Conservation (phyloP, 1,140 invertebrate species). For the Pseudachorutes palmiensis region DNA sequence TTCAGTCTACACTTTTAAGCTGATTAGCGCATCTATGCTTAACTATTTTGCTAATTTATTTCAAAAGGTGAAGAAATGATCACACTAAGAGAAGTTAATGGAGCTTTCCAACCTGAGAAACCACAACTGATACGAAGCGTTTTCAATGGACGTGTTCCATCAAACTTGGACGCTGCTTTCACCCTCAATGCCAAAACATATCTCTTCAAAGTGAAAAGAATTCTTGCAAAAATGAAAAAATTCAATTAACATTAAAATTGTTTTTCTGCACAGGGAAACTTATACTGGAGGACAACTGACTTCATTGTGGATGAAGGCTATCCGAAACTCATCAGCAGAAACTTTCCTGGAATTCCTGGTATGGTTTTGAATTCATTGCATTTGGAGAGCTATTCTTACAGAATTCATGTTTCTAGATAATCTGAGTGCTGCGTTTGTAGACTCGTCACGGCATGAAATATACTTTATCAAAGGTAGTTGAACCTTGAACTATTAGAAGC, state of each 20-base stretch:
- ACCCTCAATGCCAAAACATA: background rate
- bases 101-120: background rate
- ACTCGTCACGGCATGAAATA: background rate
- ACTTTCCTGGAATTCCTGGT: slow-evolving; percentile 1
- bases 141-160: background rate
- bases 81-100: background rate
- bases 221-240: background rate
- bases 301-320: background rate
- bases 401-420: background rate
- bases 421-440: background rate
- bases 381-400: background rate
- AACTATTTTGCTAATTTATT: background rate
- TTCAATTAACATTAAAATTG: background rate
- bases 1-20: background rate
- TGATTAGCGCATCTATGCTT: background rate
- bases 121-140: background rate
- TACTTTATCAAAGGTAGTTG: slow-evolving; percentile 5
- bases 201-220: background rate
- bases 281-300: background rate
- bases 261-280: background rate
- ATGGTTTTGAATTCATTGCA: background rate
- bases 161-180: background rate
- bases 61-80: slow-evolving; percentile 3
- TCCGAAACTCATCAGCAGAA: background rate
- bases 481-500: background rate